Percentiles rank a stretch among this genome's conserved stretches.
Conservation (phyloP, 2,113 vertebrate species). For the Aix galericulata region DNA sequence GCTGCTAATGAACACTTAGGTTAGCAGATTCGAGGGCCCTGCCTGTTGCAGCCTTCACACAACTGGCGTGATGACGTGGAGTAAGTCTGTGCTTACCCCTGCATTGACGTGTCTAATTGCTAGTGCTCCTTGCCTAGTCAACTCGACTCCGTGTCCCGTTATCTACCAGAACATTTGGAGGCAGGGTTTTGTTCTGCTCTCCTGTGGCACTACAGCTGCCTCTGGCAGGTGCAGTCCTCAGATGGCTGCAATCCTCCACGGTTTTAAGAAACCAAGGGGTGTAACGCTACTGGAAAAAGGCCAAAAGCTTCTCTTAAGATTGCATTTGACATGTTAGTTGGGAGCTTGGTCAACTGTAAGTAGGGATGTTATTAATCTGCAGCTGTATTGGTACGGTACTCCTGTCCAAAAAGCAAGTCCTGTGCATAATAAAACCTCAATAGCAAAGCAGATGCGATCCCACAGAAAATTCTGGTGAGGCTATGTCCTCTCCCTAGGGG, state of each 20-base stretch:
- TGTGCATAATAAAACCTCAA: fast-evolving
- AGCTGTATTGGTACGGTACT: no score
- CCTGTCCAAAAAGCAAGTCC: fast-evolving
- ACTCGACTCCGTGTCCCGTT: not conserved
- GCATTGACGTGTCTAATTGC: not conserved
- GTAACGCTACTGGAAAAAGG: not conserved
- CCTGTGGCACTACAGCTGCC: not conserved
- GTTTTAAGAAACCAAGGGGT: not conserved
- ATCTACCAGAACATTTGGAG: not conserved
- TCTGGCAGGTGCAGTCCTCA: not conserved
- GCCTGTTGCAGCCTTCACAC: not conserved
- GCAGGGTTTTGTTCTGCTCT: not conserved
- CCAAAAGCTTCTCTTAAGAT: not conserved
- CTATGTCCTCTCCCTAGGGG: not conserved
- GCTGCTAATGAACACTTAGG: not conserved
- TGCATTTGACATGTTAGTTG: not conserved
- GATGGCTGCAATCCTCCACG: not conserved
- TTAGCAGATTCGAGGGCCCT: not conserved
- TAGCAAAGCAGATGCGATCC: fast-evolving
- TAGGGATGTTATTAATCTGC: not conserved
- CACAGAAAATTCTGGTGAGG: not conserved
- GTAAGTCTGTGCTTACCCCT: no score
- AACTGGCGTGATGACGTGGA: fast-evolving
- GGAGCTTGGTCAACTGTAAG: not conserved
- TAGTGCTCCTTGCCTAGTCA: not conserved